Evolutionary conservation across 2,797 vertebrate species (phyloP).

Genomic region (Petrocephalus schoutedeni): DNA sequence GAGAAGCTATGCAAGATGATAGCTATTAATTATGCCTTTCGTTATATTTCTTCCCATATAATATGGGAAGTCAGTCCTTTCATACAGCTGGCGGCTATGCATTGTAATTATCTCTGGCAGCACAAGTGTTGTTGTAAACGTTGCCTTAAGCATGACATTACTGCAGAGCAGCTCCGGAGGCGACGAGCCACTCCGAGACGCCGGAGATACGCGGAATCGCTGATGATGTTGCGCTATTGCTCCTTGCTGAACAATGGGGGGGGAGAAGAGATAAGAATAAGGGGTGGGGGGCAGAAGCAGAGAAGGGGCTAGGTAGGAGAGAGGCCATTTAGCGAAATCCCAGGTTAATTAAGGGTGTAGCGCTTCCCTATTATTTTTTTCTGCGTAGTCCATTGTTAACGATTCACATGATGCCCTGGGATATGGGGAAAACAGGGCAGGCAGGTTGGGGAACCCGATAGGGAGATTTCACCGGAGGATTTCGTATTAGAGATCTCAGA

Average conservation of each 20-base stretch:
- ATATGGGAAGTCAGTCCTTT: slow-evolving; percentile 1
- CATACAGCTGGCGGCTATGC: neutral
- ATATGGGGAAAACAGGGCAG: neutral
- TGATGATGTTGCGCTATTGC: neutral
- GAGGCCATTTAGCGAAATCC: slow-evolving; percentile 3
- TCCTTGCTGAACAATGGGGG: neutral
- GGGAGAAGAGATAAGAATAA: neutral
- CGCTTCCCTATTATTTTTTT: neutral
- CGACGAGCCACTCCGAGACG: neutral
- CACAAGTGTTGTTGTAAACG: slow-evolving; percentile 2
- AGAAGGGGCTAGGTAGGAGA: neutral
- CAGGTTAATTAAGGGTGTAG: slow-evolving; percentile 7
- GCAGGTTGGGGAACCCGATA: neutral
- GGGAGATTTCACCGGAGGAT: neutral
- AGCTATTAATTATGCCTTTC: slow-evolving; percentile 15
- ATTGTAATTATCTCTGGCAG: slow-evolving; percentile 9
- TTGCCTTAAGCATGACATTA: neutral
- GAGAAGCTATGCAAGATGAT: slow-evolving; percentile 5
- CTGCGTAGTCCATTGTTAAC: slow-evolving; percentile 2
- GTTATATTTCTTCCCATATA: neutral
- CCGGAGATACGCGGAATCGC: neutral
- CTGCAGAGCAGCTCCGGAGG: neutral
- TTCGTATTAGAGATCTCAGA: neutral
- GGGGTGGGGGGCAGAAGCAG: neutral
- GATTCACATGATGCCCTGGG: neutral